Conservation (phyloP, 2,113 vertebrate genomes). For the Microcebus tavaratra region DNA sequence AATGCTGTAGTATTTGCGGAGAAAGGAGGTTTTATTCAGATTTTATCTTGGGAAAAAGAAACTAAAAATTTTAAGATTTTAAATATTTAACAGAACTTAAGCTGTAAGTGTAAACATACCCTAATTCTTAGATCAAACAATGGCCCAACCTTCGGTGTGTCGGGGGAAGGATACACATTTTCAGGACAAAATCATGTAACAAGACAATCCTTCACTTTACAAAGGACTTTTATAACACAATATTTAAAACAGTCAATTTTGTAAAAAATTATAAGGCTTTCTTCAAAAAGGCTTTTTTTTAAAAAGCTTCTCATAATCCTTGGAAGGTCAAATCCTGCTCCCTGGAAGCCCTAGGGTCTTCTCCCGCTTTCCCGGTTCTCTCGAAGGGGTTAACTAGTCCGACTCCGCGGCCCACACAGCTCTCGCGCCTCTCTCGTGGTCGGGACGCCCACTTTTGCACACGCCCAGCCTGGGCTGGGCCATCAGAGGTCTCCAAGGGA, state of each 20-base stretch:
- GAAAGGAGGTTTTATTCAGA: not conserved
- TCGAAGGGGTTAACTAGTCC: too few relatives aligned
- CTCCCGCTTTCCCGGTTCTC: not conserved
- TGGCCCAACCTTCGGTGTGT: not conserved
- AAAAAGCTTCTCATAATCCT: not conserved
- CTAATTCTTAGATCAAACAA: accelerated
- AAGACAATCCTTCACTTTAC: not conserved
- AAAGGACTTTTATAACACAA: accelerated
- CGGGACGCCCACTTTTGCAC: accelerated
- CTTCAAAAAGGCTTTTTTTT: too few relatives aligned
- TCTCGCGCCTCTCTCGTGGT: not conserved
- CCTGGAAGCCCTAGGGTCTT: not conserved
- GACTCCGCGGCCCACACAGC: too few relatives aligned
- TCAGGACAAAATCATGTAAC: not conserved
- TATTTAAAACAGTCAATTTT: too few relatives aligned
- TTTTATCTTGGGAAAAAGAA: not conserved
- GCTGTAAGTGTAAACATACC: accelerated
- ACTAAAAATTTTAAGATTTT: not conserved
- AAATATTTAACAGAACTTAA: not conserved
- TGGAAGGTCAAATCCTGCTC: accelerated
- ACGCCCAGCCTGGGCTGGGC: accelerated
- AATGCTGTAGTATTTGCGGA: not conserved
- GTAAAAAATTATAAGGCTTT: not conserved
- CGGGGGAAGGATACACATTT: accelerated
- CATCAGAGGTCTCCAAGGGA: not conserved